Evolutionary conservation across 1,140 invertebrate genomes (phyloP), one percentile per base, ranked within the genome.

Genomic region (Drosophila grimshawi): DNA sequence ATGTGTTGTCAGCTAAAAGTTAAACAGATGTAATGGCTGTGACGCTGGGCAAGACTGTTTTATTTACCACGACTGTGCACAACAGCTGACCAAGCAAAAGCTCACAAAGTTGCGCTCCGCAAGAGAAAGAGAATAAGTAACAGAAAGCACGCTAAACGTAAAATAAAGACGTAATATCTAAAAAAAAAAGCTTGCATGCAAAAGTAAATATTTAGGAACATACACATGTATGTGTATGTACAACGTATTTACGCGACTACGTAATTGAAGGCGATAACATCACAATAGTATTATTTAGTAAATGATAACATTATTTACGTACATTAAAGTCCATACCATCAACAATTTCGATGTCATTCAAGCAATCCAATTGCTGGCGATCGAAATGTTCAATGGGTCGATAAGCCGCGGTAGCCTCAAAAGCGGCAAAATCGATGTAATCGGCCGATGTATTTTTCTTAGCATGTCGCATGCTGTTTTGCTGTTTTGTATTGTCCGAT

Each of bases 391-490:
- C 76, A 43, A 78, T 78, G 5, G 46, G 52, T 41, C 76, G 69
- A 52, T 57, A 76, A 52, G 59, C 67, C 8, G 78, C 48, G n/a
- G 55, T 61, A 10, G 90, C 90, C 72, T 92, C 90, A 45, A 88
- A 55, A 48, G 86, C 86, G 35, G 73, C 85, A 86, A 92, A 92
- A 81, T 92, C 91, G 43, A 91, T 78, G 29, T 66, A 19, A 19
- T 30, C 19, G 33, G 60, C 70, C 41, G 33, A 19, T 19, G 19
- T 19, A 19, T 19, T 19, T 19, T 19, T 19, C 19, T 19, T 4
- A 45, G 27, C 51, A 43, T 67, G 52, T 8, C 78, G 70, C 83
- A 90, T 89, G 43, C 29, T 63, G 41, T 73, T 19, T 19, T 19
- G 33, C 29, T 27, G 32, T 64, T 52, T 41, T 8, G 8, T 59